A percentile compares a stretch with the other conserved stretches of the same genome.
These are phyloP conservation scores for Excalfactoria chinensis DNA, from an alignment of 2,113 vertebrate genomes.

Conservation along the genomic window DNA sequence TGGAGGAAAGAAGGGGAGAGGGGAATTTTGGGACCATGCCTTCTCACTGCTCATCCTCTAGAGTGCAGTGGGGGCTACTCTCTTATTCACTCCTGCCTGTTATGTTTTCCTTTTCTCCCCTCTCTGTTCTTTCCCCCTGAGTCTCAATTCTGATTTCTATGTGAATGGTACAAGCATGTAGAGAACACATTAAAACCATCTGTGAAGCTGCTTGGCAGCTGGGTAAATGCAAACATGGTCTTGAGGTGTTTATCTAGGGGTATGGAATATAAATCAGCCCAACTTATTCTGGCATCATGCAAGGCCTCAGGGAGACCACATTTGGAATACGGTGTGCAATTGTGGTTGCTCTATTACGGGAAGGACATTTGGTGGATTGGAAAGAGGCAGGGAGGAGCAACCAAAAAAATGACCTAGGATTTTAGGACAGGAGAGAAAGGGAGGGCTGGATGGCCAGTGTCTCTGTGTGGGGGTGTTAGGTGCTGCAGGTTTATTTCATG, in stretches of 20 bases:
- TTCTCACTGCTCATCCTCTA: background rate
- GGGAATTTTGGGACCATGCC: background rate
- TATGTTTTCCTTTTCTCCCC: background rate
- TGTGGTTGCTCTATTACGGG: constrained; percentile 48
- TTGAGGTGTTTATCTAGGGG: constrained; percentile 66
- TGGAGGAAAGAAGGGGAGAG: background rate
- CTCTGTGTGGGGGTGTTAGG: background rate
- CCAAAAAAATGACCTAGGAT: background rate
- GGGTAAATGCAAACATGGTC: background rate
- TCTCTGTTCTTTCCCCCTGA: background rate
- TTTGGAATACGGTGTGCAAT: background rate
- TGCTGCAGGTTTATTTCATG: background rate
- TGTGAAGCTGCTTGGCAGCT: constrained; percentile 29
- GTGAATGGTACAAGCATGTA: background rate
- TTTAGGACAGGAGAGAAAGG: background rate
- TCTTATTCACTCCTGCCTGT: background rate
- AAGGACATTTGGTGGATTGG: constrained; percentile 34
- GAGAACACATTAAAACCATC: constrained; percentile 20
- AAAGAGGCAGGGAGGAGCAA: background rate
- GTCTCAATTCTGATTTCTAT: background rate
- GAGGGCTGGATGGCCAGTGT: background rate
- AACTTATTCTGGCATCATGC: background rate
- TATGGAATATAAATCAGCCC: constrained; percentile 13
- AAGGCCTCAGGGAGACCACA: constrained; percentile 23
- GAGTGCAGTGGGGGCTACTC: background rate